phyloP scores from a whole-genome alignment of 2,113 vertebrate species.

The Zingel zingel region DNA sequence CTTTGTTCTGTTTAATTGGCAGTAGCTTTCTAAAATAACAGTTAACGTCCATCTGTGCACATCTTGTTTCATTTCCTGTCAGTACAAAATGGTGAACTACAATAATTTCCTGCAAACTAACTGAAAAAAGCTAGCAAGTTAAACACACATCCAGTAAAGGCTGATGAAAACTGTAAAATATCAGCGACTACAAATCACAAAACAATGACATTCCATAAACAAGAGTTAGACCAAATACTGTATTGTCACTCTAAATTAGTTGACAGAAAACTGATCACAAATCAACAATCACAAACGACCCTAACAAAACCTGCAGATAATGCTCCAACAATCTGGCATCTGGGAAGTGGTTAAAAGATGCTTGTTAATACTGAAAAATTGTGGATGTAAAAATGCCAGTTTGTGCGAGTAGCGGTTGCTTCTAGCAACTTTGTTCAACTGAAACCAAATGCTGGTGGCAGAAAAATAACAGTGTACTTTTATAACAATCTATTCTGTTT shows the following conservation, averaged over 20 bases:
- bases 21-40: conserved; percentile 11
- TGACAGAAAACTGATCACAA: not conserved
- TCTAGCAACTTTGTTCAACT: too few relatives aligned
- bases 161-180: not conserved
- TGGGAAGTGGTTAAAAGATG: too few relatives aligned
- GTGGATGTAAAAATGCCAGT: too few relatives aligned
- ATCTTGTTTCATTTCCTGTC: conserved; percentile 2
- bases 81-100: not conserved
- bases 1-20: conserved; percentile 46
- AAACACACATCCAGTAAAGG: not conserved
- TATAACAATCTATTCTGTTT: not conserved
- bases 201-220: not conserved
- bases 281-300: not conserved
- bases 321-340: too few relatives aligned
- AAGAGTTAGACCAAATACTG: not conserved
- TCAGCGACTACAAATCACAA: not conserved
- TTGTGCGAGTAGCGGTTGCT: too few relatives aligned
- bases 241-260: not conserved
- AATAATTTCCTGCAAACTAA: not conserved
- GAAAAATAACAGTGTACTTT: not conserved
- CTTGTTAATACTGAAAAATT: too few relatives aligned
- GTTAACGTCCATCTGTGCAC: conserved; percentile 12
- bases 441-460: not conserved
- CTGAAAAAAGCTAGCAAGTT: not conserved
- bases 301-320: not conserved